Percentiles rank a stretch among this genome's conserved stretches.
phyloP scores from a whole-genome alignment of 2,888 invertebrate species.

The Hipparchia semele region DNA sequence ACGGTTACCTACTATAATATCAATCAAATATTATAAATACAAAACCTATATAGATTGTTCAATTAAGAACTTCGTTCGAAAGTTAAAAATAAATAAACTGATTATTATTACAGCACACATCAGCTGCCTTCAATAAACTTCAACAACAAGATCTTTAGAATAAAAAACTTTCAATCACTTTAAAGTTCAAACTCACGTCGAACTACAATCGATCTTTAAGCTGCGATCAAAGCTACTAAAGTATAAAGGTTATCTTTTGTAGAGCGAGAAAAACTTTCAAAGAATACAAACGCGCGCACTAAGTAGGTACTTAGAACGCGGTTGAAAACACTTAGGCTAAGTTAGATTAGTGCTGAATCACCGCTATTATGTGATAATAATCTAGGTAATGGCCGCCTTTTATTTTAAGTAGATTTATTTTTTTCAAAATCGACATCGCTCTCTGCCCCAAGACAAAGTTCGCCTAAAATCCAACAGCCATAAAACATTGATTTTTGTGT shows the following conservation, averaged over 20 bases:
- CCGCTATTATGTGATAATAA: neutral
- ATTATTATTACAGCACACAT: too few species aligned
- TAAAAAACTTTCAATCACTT: slow-evolving; percentile 10
- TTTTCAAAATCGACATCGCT: too few species aligned
- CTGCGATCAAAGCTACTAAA: slow-evolving; percentile 16
- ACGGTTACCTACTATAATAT: too few species aligned
- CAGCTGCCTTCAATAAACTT: neutral
- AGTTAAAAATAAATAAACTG: too few species aligned
- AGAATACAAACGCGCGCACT: neutral
- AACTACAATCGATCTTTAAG: slow-evolving; percentile 19
- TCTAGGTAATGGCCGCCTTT: too few species aligned
- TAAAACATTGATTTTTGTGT: too few species aligned
- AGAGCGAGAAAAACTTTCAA: slow-evolving; percentile 2
- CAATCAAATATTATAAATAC: too few species aligned
- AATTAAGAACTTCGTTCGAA: too few species aligned
- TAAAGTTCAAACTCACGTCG: slow-evolving; percentile 16
- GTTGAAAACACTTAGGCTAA: neutral
- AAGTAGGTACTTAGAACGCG: neutral
- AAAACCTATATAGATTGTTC: too few species aligned
- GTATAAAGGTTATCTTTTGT: slow-evolving; percentile 8
- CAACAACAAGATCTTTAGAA: neutral
- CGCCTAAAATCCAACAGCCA: too few species aligned
- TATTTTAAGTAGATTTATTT: too few species aligned
- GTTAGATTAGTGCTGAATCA: neutral
- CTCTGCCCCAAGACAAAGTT: too few species aligned